Base-by-base conservation (phyloP, 2,797 vertebrate genomes). In the Coracias cyanogaster region DNA sequence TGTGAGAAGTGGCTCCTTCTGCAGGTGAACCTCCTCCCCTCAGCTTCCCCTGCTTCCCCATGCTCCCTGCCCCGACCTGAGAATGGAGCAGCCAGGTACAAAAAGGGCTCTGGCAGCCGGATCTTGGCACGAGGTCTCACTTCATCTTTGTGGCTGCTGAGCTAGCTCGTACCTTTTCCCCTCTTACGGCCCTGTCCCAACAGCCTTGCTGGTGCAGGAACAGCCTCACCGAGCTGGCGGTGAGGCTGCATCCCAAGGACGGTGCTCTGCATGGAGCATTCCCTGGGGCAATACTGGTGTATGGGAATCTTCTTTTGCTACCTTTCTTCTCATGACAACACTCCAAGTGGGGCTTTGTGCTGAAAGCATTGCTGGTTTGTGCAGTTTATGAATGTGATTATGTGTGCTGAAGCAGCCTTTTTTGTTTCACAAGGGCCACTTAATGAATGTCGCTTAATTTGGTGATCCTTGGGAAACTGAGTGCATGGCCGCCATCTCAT, bases 371-470 rank as follows among this genome's bases (percentile, higher is more conserved):
- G 35, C 64, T 85, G 80, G 55, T 83, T 93, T 69, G 41, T 78
- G 57, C 72, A 28, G 41, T 77, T 78, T n/a, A 18, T 76, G 77
- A 76, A 78, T 71, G 79, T 15, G 57, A 86, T 91, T 90, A 61
- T 58, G 69, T 83, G 82, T 71, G 58, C 48, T 83, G 90, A 79
- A 96, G 89, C 9, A 7, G 65, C 57, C 52, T 74, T 67, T 86
- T 93, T 86, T 62, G 41, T 94, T 91, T 86, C 62, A 6, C 43
- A 81, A 96, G 61, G 54, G 39, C 55, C 46, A 78, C 78, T 96
- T 95, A 92, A 95, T 95, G 95, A 94, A 90, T 90, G 88, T 91
- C 88, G 84, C 76, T 96, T 88, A 82, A 37, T 41, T 58, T 86
- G 86, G 57, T 85, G 73, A 85, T 49, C 89, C 29, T 91, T 69